Percentiles rank a stretch among this genome's conserved stretches.
phyloP scores from a whole-genome alignment of 2,888 invertebrate genomes.

The Cheilosia vulpina region DNA sequence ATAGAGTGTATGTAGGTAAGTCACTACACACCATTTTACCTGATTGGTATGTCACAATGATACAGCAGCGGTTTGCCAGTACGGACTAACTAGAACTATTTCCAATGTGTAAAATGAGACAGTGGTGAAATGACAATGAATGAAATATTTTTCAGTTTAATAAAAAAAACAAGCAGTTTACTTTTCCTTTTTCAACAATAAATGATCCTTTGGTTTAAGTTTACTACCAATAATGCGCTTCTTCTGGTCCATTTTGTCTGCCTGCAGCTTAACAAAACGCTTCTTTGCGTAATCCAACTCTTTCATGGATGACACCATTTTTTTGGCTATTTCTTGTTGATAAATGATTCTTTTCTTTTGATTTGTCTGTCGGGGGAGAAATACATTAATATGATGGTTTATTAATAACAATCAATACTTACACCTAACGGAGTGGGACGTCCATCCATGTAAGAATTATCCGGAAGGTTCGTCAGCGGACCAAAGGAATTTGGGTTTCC shows the following conservation, averaged over 20 bases:
- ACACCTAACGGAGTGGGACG: constrained; percentile 89
- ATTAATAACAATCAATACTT: constrained; percentile 65
- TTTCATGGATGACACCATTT: constrained; percentile 86
- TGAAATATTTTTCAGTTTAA: not conserved
- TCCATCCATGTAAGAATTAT: constrained; percentile 90
- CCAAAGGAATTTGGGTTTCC: constrained; percentile 89
- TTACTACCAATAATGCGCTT: constrained; percentile 86
- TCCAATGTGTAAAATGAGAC: constrained; percentile 26
- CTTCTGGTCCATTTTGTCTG: constrained; percentile 84
- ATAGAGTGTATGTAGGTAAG: constrained; percentile 75
- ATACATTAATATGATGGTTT: no score
- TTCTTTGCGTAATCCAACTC: constrained; percentile 90
- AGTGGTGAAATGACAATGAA: not conserved
- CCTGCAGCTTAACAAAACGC: constrained; percentile 84
- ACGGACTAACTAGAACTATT: constrained; percentile 35
- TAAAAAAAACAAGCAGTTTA: constrained; percentile 28
- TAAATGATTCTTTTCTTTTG: constrained; percentile 86
- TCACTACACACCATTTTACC: constrained; percentile 77
- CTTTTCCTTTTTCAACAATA: constrained; percentile 83
- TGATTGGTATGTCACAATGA: constrained; percentile 78
- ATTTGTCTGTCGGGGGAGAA: constrained; percentile 84
- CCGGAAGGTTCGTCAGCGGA: constrained; percentile 88
- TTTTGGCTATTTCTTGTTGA: constrained; percentile 86
- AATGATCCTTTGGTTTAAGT: constrained; percentile 89
- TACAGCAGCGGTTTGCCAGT: constrained; percentile 30